Percentiles rank a stretch among this genome's conserved stretches.
phyloP scores from a whole-genome alignment of 2,797 vertebrate genomes.

The Sparus aurata region DNA sequence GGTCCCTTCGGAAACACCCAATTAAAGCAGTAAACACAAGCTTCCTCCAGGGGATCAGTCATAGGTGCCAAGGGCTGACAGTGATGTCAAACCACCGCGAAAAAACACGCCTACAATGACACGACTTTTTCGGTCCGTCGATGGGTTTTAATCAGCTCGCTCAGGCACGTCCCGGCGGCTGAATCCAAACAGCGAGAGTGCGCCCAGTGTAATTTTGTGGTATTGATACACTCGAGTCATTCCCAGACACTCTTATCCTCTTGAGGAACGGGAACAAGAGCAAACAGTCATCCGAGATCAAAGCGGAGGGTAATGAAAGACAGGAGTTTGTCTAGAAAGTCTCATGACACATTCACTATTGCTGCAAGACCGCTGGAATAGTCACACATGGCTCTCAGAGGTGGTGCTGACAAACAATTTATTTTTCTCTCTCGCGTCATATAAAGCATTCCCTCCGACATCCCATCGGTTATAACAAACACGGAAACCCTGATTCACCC shows the following conservation, averaged over 20 bases:
- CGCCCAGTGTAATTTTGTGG: constrained; percentile 42
- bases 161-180: constrained; percentile 27
- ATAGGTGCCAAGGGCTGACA: constrained; percentile 18
- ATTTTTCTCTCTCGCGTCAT: neutral
- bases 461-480: constrained; percentile 1
- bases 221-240: constrained; percentile 55
- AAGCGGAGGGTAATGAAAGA: constrained; percentile 49
- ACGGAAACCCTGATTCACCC: neutral
- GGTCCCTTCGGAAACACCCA: constrained; percentile 59
- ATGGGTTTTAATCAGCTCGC: constrained; percentile 35
- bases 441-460: constrained; percentile 3
- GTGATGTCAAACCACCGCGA: constrained; percentile 18
- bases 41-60: constrained; percentile 53
- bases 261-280: constrained; percentile 45
- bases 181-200: constrained; percentile 60
- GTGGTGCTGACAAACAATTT: constrained; percentile 28
- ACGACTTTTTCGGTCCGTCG: constrained; percentile 17
- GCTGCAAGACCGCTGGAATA: neutral
- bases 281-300: constrained; percentile 56
- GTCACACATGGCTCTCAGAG: constrained; percentile 14
- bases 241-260: constrained; percentile 50
- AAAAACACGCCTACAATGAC: constrained; percentile 4
- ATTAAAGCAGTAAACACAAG: constrained; percentile 61
- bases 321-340: constrained; percentile 16
- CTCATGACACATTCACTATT: constrained; percentile 36